Base-by-base conservation (phyloP, 2,888 invertebrate genomes). In the Mythimna ferrago region DNA sequence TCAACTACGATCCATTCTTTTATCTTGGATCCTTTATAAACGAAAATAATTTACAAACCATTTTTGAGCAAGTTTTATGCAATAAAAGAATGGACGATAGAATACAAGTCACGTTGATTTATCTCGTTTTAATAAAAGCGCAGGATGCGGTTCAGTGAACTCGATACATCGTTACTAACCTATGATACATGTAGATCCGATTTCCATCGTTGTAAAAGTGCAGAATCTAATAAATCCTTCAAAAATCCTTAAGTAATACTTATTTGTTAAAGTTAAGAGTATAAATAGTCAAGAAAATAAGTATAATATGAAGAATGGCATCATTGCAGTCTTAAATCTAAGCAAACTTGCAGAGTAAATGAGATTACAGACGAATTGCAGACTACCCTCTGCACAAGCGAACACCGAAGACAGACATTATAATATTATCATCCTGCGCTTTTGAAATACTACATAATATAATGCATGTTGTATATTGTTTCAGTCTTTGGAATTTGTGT, bases 401-500 rank as follows among this genome's bases (percentile, higher is more conserved):
- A 44, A 51, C 57, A 9, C 14, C 21, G 7, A 48, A 75, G 10
- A 60, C 57, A 9, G 10, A 19, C 19, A 32, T 35, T 10, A n/a
- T n/a, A 38, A 53, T 63, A 35, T 48, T 60, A 53, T 68, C 77
- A 82, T 86, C 86, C 86, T 86, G 87, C 86, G 86, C 87, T 82
- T 86, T 78, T 51, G 21, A 75, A 85, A 80, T 83, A 81, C 81
- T 80, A 82, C 71, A 73, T 79, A 76, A 80, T 72, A 83, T 41
- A 61, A 61, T 83, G 76, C 77, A 83, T 78, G 73, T 81, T 81
- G 80, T 86, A 82, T 81, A 83, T 84, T 81, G 80, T 82, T 85
- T 90, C 90, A 90, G 90, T 90, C 90, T 90, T 90, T 90, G 90
- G 88, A 87, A 89, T 89, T 90, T 90, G 86, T 88, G 88, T 87